Conservation (phyloP, 2,797 vertebrate species). For the Typhlichthys eigenmanni region DNA sequence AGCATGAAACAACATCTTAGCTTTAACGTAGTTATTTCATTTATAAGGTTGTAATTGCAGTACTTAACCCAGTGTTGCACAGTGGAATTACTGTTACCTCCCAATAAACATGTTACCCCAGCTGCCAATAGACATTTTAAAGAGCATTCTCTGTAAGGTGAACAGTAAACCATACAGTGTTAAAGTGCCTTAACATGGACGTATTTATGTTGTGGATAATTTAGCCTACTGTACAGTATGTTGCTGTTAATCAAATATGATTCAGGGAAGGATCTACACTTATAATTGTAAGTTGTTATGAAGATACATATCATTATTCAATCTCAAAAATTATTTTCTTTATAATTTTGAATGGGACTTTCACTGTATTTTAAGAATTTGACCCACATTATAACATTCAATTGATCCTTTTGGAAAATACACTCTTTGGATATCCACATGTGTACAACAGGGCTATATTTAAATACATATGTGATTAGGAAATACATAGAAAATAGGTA, state of each 20-base stretch:
- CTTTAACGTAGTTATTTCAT: slow-evolving; percentile 33
- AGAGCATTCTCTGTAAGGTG: slow-evolving; percentile 9
- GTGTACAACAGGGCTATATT: slow-evolving; percentile 20
- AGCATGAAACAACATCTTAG: slow-evolving; percentile 32
- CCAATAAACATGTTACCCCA: slow-evolving; percentile 36
- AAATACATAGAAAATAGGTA: slow-evolving; percentile 15
- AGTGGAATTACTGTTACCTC: slow-evolving; percentile 20
- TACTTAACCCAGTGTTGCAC: slow-evolving; percentile 30
- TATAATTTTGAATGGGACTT: too few species aligned
- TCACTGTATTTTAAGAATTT: too few species aligned
- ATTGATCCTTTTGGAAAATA: slow-evolving; percentile 6
- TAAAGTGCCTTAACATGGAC: too few species aligned
- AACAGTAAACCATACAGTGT: slow-evolving; percentile 6
- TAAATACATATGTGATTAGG: slow-evolving; percentile 23
- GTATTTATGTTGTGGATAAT: too few species aligned
- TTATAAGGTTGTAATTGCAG: slow-evolving; percentile 39
- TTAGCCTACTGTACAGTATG: too few species aligned
- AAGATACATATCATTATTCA: too few species aligned
- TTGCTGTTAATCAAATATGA: too few species aligned
- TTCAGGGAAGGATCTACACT: too few species aligned
- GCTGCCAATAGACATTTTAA: slow-evolving; percentile 29
- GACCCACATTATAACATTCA: slow-evolving; percentile 8
- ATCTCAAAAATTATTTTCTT: too few species aligned
- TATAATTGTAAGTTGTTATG: too few species aligned
- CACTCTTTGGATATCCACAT: not conserved